Evolutionary conservation across 1,140 invertebrate genomes (phyloP), one percentile per base, ranked within the genome.

Genomic region (Steinernema feltiae): DNA sequence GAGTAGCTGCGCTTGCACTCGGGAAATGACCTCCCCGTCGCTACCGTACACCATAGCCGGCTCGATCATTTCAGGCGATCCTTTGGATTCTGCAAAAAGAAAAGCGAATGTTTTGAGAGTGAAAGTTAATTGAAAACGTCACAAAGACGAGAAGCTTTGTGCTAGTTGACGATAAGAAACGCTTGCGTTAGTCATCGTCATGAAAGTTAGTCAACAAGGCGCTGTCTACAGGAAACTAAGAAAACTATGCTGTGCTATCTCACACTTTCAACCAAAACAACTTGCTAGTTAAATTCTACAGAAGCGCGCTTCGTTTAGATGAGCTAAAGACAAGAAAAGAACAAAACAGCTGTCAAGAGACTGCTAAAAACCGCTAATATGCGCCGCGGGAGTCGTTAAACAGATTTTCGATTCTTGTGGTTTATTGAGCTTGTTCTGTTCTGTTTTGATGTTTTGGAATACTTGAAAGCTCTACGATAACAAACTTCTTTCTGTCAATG

Each of bases 1-100:
- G 24, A 63, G 53, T 21, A 63, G 24, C 53, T 63, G 53, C 53
- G 53, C 7, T 21, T 63, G 53, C 12, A 63, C 53, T 63, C 53
- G 53, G 12, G 53, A 15, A 21, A 63, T 63, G 7, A 63, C 24
- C 53, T 63, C 53, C 2, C 53, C 53, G 53, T 63, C 53, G 53
- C 24, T 63, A 63, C 53, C 53, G 53, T 63, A 63, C 53, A 63
- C 53, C 53, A 63, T 15, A 3, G 53, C 53, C 12, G 53, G 53
- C 2, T 63, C 53, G 53, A 63, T 63, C 53, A 63, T 63, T 63
- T 63, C 53, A 21, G 53, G 53, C 53, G 53, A 63, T 3, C 53
- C 53, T 27, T 63, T 63, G 7, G 53, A 63, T 27, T 63, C 53
- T 63, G 53, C 15, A 63, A 63, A 7, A 63, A 7, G 12, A 17